Conservation (phyloP, 2,888 invertebrate genomes). For the Eremobia ochroleuca region DNA sequence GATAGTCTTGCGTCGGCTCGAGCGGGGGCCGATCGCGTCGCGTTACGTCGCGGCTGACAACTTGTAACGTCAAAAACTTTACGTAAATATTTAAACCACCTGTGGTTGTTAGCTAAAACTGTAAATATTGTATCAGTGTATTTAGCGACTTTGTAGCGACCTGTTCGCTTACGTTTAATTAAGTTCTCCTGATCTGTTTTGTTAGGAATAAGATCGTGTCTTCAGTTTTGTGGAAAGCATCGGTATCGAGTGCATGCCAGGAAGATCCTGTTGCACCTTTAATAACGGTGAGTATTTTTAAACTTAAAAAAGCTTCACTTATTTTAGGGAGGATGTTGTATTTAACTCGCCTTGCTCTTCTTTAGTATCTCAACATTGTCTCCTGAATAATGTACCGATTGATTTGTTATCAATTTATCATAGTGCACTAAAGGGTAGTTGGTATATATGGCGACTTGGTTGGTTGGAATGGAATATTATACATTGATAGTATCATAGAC, state of each 20-base stretch:
- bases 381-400: neutral
- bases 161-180: conserved; percentile 53
- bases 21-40: conserved; percentile 79
- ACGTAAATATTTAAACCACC: conserved; percentile 79
- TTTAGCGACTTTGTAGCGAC: conserved; percentile 60
- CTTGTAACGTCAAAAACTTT: conserved; percentile 85
- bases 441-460: neutral
- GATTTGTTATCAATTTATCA: conserved; percentile 20
- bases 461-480: neutral
- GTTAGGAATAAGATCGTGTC: conserved; percentile 76
- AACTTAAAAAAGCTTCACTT: conserved; percentile 56
- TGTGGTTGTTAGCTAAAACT: conserved; percentile 67
- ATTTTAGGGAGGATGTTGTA: conserved; percentile 39
- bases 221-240: conserved; percentile 87
- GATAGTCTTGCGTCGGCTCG: conserved; percentile 87
- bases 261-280: conserved; percentile 88
- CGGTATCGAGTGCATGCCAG: conserved; percentile 82
- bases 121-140: conserved; percentile 69
- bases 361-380: neutral
- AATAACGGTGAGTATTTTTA: conserved; percentile 86
- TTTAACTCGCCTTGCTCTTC: conserved; percentile 18
- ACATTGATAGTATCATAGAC: neutral
- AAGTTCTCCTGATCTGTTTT: conserved; percentile 74
- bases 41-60: conserved; percentile 67
- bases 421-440: neutral